Evolutionary conservation across 2,888 invertebrate genomes (phyloP).

Genomic region (Trypoxylon attenuatum): DNA sequence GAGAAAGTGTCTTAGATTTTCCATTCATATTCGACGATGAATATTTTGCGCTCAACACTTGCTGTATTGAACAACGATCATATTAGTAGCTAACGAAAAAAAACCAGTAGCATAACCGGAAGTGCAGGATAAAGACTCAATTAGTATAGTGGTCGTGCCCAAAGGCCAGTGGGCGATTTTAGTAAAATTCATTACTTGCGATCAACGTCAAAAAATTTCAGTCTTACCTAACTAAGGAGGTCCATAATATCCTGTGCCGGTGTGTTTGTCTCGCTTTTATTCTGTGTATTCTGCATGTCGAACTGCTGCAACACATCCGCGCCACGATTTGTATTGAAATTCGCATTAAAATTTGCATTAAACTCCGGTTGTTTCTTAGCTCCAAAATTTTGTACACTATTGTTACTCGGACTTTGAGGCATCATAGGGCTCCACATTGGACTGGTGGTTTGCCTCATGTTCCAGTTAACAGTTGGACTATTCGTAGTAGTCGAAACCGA

Average conservation of each 20-base stretch:
- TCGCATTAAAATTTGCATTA: constrained; percentile 35
- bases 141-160: no score
- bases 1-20: no score
- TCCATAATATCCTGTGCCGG: constrained; percentile 68
- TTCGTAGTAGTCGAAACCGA: constrained; percentile 36
- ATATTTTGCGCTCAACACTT: no score
- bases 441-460: constrained; percentile 33
- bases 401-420: constrained; percentile 36
- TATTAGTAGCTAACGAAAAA: no score
- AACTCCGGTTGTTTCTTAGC: constrained; percentile 30
- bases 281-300: constrained; percentile 3
- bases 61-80: no score
- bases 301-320: constrained; percentile 27
- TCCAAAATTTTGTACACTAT: constrained; percentile 24
- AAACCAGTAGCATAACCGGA: no score
- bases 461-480: constrained; percentile 13
- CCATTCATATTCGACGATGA: no score
- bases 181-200: no score
- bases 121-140: no score
- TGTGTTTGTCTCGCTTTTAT: constrained; percentile 36
- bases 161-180: no score
- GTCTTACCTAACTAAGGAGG: constrained; percentile 61
- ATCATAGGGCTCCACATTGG: constrained; percentile 55
- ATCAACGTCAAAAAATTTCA: no score
- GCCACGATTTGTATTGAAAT: constrained; percentile 29